Conservation (phyloP, 2,113 vertebrate species). For the Ornithorhynchus anatinus region DNA sequence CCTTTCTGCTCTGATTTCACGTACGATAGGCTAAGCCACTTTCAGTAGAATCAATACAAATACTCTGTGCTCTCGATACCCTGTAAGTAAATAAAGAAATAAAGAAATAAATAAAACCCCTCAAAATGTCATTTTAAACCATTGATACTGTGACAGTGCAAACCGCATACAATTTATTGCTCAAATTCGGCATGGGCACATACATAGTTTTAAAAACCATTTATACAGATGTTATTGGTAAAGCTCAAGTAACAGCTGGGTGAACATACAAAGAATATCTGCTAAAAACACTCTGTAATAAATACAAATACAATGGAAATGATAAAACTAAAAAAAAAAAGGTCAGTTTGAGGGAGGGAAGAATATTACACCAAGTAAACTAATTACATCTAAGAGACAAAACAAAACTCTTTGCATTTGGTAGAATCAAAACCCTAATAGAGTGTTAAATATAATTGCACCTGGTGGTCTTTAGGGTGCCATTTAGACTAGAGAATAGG, state of each 20-base stretch:
- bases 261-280: constrained; percentile 82
- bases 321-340: constrained; percentile 73
- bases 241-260: constrained; percentile 91
- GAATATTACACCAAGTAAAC: constrained; percentile 72
- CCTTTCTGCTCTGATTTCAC: neutral
- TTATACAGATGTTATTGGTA: constrained; percentile 88
- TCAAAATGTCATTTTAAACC: constrained; percentile 73
- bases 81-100: constrained; percentile 13
- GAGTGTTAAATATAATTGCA: constrained; percentile 64
- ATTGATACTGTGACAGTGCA: constrained; percentile 84
- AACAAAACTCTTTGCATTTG: constrained; percentile 68
- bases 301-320: constrained; percentile 85
- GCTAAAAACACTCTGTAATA: constrained; percentile 89
- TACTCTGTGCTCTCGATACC: neutral
- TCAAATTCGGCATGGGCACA: constrained; percentile 86
- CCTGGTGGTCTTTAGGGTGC: constrained; percentile 52
- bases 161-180: constrained; percentile 97
- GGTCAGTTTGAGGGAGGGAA: constrained; percentile 69
- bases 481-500: constrained; percentile 46
- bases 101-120: constrained; percentile 26
- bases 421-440: constrained; percentile 66
- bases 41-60: neutral
- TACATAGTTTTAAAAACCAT: constrained; percentile 79
- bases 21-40: neutral
- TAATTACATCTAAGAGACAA: constrained; percentile 74